phyloP scores from a whole-genome alignment of 2,113 vertebrate species.

The Ailurus styani region DNA sequence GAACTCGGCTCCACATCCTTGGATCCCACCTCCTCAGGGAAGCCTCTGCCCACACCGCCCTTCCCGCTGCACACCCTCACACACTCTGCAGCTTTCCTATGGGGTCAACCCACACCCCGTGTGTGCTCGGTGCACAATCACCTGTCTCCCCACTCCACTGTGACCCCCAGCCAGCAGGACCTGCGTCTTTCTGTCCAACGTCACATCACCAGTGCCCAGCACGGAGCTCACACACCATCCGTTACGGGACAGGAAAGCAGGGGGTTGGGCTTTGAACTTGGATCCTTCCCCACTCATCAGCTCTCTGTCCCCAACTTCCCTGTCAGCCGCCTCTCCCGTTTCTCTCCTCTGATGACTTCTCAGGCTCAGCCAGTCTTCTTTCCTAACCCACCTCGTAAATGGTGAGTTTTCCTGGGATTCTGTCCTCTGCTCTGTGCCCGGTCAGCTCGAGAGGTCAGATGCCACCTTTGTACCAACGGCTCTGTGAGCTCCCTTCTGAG shows the following conservation, averaged over 20 bases:
- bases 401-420: not conserved
- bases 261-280: not conserved
- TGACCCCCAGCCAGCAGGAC: not conserved
- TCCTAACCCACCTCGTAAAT: not conserved
- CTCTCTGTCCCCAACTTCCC: not conserved
- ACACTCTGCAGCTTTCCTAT: not conserved
- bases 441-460: not conserved
- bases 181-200: not conserved
- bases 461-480: not conserved
- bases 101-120: not conserved
- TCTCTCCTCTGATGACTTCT: not conserved
- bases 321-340: accelerated
- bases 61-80: not conserved
- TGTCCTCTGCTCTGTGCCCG: not conserved
- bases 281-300: too few relatives aligned
- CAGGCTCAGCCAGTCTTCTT: not conserved
- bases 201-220: not conserved
- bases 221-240: not conserved
- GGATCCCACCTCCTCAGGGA: accelerated
- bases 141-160: not conserved
- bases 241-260: not conserved
- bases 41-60: accelerated
- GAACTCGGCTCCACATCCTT: accelerated
- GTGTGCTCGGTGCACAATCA: not conserved
- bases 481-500: not conserved